Conservation (phyloP, 2,113 vertebrate species). For the Epinephelus moara region DNA sequence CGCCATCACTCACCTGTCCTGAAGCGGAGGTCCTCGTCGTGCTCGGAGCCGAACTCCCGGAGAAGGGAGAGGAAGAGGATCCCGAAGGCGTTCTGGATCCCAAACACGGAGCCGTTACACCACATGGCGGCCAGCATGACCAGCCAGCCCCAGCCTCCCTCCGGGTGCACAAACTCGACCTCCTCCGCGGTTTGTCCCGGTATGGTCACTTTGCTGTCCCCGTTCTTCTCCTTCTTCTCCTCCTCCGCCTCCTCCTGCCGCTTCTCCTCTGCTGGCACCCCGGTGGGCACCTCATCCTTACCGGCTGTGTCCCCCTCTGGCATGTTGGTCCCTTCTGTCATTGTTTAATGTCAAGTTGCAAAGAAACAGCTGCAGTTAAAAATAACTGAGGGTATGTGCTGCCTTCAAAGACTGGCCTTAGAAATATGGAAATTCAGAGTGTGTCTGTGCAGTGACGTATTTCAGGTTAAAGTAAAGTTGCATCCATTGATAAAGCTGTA, state of each 20-base stretch:
- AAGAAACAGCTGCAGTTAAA: too few species aligned
- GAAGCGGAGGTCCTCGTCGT: conserved; percentile 88
- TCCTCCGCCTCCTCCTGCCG: not conserved
- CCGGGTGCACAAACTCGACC: conserved; percentile 85
- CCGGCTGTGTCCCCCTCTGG: conserved; percentile 38
- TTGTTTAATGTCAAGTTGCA: not conserved
- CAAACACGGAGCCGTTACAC: conserved; percentile 97
- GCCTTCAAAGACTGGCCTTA: not conserved
- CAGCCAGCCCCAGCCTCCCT: conserved; percentile 98
- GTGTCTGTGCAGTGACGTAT: not conserved
- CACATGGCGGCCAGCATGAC: conserved; percentile 98
- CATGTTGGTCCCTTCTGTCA: conserved; percentile 60
- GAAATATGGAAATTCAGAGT: not conserved
- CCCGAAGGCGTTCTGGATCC: conserved; percentile 96
- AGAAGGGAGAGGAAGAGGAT: conserved; percentile 91
- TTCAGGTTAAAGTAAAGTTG: not conserved
- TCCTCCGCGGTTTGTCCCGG: conserved; percentile 37
- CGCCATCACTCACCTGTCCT: conserved; percentile 87
- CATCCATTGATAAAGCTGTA: conserved; percentile 15
- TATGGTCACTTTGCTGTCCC: conserved; percentile 28
- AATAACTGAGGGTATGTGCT: not conserved
- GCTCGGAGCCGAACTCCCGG: conserved; percentile 84
- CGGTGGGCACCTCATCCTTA: not conserved
- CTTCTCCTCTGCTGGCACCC: conserved; percentile 25
- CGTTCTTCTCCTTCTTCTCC: conserved; percentile 62